These are phyloP conservation scores for Polypterus senegalus DNA, from an alignment of 2,113 vertebrate genomes.

Conservation along the genomic window DNA sequence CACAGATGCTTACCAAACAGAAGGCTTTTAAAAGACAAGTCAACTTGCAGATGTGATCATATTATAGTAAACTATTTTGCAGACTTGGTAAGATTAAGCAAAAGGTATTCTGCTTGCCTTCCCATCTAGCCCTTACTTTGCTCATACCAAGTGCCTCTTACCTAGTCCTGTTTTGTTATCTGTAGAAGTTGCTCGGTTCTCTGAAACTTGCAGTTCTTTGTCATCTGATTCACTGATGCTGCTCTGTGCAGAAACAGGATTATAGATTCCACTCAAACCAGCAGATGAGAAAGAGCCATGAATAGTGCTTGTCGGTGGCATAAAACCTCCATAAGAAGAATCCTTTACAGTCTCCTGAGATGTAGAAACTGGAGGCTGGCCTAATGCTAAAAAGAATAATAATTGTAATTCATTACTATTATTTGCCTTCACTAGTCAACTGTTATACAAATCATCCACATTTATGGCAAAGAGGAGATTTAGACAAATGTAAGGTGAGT, in stretches of 20 bases:
- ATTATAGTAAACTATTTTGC: no score
- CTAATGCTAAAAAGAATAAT: constrained; percentile 49
- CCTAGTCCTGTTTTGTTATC: constrained; percentile 69
- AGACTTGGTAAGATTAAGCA: no score
- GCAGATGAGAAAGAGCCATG: constrained; percentile 42
- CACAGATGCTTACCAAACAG: no score
- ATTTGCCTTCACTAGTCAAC: no score
- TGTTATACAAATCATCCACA: no score
- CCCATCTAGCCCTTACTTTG: no score
- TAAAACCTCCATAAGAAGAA: constrained; percentile 64
- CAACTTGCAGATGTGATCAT: no score
- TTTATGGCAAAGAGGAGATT: no score
- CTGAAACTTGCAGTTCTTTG: constrained; percentile 59
- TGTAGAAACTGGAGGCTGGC: constrained; percentile 65
- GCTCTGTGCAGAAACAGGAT: constrained; percentile 53
- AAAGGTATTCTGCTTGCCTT: no score
- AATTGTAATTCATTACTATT: no score
- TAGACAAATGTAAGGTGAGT: no score
- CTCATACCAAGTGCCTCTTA: constrained; percentile 28
- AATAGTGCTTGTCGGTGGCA: constrained; percentile 62
- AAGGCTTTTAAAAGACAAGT: no score
- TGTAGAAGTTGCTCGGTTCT: constrained; percentile 59
- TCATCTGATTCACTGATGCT: constrained; percentile 53
- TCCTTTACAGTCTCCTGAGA: constrained; percentile 76
- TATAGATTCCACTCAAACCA: constrained; percentile 66